These are phyloP conservation scores for Echinometra lucunter DNA, from an alignment of 53 echinoderm and acorn worm species.

Conservation along the genomic window DNA sequence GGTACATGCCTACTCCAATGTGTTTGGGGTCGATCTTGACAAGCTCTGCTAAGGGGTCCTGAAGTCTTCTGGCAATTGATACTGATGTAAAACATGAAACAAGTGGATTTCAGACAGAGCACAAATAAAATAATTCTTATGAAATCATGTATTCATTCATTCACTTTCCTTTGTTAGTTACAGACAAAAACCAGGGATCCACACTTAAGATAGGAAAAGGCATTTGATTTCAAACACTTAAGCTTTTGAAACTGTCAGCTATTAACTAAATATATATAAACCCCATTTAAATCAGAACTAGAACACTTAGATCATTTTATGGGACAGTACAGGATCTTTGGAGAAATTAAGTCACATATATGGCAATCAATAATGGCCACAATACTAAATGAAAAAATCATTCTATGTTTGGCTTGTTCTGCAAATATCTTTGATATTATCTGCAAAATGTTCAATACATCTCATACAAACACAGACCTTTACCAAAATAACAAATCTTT, in stretches of 20 bases:
- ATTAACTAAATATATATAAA: too few relatives aligned
- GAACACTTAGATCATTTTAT: too few relatives aligned
- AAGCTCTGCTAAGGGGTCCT: conserved; percentile 93
- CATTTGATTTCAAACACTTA: too few relatives aligned
- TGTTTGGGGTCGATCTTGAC: conserved; percentile 99
- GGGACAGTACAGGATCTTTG: too few relatives aligned
- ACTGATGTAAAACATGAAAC: conserved; percentile 61
- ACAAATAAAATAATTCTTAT: not conserved
- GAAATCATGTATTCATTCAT: not conserved
- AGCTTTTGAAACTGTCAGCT: too few relatives aligned
- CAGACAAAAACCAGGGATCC: too few relatives aligned
- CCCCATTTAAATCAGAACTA: too few relatives aligned
- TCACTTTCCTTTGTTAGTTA: too few relatives aligned
- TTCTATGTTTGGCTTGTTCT: not conserved
- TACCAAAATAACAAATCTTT: not conserved
- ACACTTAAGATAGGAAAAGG: too few relatives aligned
- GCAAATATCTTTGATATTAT: not conserved
- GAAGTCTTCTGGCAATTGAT: conserved; percentile 92
- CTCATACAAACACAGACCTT: not conserved
- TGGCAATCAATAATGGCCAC: too few relatives aligned
- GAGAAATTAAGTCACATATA: too few relatives aligned
- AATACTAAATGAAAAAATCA: too few relatives aligned
- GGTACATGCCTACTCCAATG: conserved; percentile 97
- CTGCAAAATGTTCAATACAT: not conserved
- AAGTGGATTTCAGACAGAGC: not conserved